Percentiles rank a stretch among this genome's conserved stretches.
Conservation (phyloP, 2,888 invertebrate genomes). For the Oxyteleia sp. region DNA sequence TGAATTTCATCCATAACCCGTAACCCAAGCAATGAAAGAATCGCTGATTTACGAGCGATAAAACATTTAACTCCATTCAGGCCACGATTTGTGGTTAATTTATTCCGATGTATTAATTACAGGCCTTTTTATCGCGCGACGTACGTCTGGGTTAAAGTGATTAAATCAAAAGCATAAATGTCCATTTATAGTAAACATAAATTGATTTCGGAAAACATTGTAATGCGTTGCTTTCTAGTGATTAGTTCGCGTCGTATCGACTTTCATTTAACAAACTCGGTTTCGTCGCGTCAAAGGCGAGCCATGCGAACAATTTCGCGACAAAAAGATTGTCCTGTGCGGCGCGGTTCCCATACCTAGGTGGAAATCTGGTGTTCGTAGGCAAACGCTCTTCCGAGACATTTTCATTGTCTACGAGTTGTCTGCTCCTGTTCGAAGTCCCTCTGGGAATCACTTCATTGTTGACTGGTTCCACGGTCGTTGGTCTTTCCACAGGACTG, state of each 20-base stretch:
- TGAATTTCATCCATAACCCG: constrained; percentile 12
- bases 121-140: not conserved
- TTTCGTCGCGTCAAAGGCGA: not conserved
- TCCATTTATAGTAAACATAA: constrained; percentile 12
- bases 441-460: constrained; percentile 91
- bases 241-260: constrained; percentile 1
- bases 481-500: constrained; percentile 89
- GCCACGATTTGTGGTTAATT: constrained; percentile 8
- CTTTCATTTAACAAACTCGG: constrained; percentile 16
- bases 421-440: constrained; percentile 88
- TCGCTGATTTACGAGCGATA: constrained; percentile 41
- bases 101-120: constrained; percentile 33
- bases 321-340: constrained; percentile 6
- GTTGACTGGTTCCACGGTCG: constrained; percentile 89
- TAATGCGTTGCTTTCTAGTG: constrained; percentile 21
- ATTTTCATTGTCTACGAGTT: constrained; percentile 84
- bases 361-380: constrained; percentile 95
- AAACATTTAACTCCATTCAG: constrained; percentile 14
- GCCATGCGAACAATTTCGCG: not conserved
- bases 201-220: constrained; percentile 17
- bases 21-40: constrained; percentile 21
- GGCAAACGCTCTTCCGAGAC: constrained; percentile 90
- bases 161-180: constrained; percentile 19
- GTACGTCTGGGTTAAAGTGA: not conserved
- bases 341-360: constrained; percentile 86